These are phyloP conservation scores for Rousettus madagascariensis DNA, from an alignment of 2,797 vertebrate species.

Conservation along the genomic window DNA sequence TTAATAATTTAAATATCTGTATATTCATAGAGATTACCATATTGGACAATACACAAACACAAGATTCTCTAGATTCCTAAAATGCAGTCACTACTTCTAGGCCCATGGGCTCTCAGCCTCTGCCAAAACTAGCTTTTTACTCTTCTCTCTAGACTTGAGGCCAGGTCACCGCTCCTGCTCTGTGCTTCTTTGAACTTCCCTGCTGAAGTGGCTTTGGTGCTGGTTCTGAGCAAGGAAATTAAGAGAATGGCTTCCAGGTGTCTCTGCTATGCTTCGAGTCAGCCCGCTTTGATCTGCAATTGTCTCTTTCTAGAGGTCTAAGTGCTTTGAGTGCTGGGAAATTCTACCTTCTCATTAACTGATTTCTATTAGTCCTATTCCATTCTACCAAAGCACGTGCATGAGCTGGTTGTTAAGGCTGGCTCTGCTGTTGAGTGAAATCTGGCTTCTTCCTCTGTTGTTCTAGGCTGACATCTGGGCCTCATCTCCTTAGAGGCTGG, in stretches of 20 bases:
- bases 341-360: not conserved
- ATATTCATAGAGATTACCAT: not conserved
- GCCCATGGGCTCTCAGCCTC: not conserved
- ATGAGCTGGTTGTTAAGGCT: not conserved
- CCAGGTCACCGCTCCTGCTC: not conserved
- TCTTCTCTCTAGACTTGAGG: not conserved
- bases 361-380: not conserved
- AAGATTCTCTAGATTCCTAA: not conserved
- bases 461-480: conserved; percentile 71
- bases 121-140: not conserved
- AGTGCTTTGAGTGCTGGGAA: not conserved
- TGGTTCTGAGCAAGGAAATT: not conserved
- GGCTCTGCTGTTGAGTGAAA: conserved; percentile 42
- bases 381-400: not conserved
- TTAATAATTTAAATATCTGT: not conserved
- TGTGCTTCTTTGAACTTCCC: not conserved
- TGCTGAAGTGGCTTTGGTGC: not conserved
- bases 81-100: not conserved
- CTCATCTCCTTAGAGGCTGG: conserved; percentile 59
- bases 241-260: not conserved
- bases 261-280: not conserved
- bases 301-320: not conserved
- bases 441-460: conserved; percentile 57
- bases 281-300: not conserved
- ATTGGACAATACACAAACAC: not conserved